Evolutionary conservation across 2,113 vertebrate species (phyloP).

Genomic region (Hassar affinis): DNA sequence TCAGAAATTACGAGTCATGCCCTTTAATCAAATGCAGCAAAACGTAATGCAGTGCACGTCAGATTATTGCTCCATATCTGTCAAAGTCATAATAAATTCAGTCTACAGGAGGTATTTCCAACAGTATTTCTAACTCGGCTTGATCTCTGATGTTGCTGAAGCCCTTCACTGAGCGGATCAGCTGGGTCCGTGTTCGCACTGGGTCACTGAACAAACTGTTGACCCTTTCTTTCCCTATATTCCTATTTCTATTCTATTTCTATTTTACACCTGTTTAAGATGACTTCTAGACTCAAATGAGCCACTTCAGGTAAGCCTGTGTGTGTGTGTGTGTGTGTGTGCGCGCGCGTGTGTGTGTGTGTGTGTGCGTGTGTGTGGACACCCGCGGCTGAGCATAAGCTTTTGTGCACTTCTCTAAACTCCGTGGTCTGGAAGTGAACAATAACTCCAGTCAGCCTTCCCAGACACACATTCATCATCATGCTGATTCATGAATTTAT

Average conservation of each 20-base stretch:
- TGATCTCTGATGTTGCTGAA: background rate
- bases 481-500: slow-evolving; percentile 52
- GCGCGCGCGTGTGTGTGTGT: no score
- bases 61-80: background rate
- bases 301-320: background rate
- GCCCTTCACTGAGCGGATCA: background rate
- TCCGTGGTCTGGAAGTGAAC: slow-evolving; percentile 48
- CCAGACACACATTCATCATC: slow-evolving; percentile 58
- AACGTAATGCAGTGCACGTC: background rate
- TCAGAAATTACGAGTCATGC: background rate
- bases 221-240: background rate
- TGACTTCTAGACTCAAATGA: slow-evolving; percentile 9
- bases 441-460: slow-evolving; percentile 62
- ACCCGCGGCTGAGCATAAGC: slow-evolving; percentile 19
- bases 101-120: background rate
- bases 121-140: background rate
- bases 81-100: background rate
- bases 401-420: slow-evolving; percentile 10
- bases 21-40: background rate
- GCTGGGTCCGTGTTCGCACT: background rate
- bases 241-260: background rate
- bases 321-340: slow-evolving; percentile 15
- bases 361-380: slow-evolving; percentile 14
- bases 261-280: background rate
- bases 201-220: slow-evolving; percentile 14